Evolutionary conservation across 2,888 invertebrate species (phyloP), one percentile per base, ranked within the genome.

Genomic region (Drosophila testacea): DNA sequence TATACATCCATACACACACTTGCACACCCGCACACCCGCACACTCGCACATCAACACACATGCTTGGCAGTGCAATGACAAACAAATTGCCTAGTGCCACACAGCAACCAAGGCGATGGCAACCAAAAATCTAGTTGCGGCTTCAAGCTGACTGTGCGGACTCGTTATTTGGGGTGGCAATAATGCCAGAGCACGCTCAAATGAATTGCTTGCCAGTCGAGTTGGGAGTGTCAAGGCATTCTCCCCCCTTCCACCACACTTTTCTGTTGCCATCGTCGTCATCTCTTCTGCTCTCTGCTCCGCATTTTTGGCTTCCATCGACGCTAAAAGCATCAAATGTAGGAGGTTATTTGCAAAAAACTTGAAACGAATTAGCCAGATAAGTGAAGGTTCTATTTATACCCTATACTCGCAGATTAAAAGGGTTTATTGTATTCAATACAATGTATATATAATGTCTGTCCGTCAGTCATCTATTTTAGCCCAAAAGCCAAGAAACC

Each of bases 81-180:
- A 88, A 83, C 83, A 83, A 83, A 83, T 83, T 88, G 86, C 83
- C 83, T 72, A 84, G 69, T 57, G 70, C 66, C 55, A 28, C 70
- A 66, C 55, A 66, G 63, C 60, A 65, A 76, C 79, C 62, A 47
- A 55, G 67, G 65, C 64, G 63, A 60, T 62, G 56, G 76, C 66
- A 84, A 75, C 83, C 77, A 80, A 88, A 83, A 88, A 83, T 82
- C 83, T 85, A 88, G 88, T 83, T 88, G 86, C 47, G 88, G 85
- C 79, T 76, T 50, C 41, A 56, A 68, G 69, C 78, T 56, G 56
- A 48, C 47, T 47, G 13, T 48, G 56, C 44, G 55, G 54, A 54
- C 69, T 72, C 63, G 60, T 73, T 78, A 57, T 63, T 44, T 63
- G 39, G 63, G 64, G 46, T 50, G 59, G 69, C 30, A 48, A 55